Percentiles rank a stretch among this genome's conserved stretches.
phyloP scores from a whole-genome alignment of 2,888 invertebrate genomes.

The Latrodectus hesperus region DNA sequence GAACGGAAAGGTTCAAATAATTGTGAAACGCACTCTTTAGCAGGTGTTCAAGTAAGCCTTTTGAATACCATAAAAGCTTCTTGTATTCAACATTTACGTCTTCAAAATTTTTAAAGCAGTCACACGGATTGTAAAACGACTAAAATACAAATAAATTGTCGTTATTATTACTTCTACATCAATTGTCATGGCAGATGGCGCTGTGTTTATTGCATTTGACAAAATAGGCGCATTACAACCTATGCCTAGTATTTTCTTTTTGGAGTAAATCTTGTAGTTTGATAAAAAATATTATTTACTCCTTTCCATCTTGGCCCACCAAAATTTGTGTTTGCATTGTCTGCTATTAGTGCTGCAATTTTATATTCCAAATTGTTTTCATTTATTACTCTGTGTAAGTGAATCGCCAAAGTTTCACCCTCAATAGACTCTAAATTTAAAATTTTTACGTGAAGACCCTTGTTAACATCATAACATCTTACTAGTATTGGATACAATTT shows the following conservation, averaged over 20 bases:
- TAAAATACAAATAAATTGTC: slow-evolving; percentile 25
- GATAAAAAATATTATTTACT: slow-evolving; percentile 15
- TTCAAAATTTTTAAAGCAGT: slow-evolving; percentile 15
- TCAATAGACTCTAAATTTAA: too few relatives aligned
- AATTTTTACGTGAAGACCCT: background rate
- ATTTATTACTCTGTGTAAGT: too few relatives aligned
- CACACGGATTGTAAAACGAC: too few relatives aligned
- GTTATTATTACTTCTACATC: slow-evolving; percentile 26
- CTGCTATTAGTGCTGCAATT: too few relatives aligned
- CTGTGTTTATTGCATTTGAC: slow-evolving; percentile 37
- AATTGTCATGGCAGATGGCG: background rate
- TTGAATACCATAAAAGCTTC: slow-evolving; percentile 6
- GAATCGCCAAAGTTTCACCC: too few relatives aligned
- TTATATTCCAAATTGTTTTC: too few relatives aligned
- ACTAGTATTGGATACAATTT: slow-evolving; percentile 27
- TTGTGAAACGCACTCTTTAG: too few relatives aligned
- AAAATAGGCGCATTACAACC: slow-evolving; percentile 22
- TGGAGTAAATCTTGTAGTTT: slow-evolving; percentile 33
- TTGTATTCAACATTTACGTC: slow-evolving; percentile 22
- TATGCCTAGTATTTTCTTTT: slow-evolving; percentile 18
- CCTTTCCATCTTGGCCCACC: background rate
- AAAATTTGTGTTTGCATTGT: too few relatives aligned
- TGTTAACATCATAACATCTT: slow-evolving; percentile 26
- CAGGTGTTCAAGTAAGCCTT: background rate
- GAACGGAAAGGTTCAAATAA: too few relatives aligned